Conservation (phyloP, 1,140 invertebrate species). For the Triops cancriformis region DNA sequence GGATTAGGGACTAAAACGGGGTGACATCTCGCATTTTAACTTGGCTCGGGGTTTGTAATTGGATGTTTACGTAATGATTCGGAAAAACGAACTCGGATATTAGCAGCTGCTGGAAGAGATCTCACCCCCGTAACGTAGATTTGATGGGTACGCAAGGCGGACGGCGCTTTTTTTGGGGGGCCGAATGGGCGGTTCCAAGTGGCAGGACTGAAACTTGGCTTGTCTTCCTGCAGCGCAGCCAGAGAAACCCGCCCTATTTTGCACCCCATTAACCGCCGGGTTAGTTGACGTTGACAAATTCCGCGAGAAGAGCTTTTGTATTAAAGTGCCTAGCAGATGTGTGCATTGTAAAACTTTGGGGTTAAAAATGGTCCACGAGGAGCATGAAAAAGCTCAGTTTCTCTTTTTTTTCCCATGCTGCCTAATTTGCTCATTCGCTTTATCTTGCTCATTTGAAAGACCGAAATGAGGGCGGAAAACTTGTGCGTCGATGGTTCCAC, state of each 20-base stretch:
- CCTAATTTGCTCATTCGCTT: not conserved
- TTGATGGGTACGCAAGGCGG: no score
- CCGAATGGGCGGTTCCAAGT: no score
- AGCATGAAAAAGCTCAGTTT: no score
- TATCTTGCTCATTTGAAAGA: not conserved
- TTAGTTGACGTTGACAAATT: conserved; percentile 4
- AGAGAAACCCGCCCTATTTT: not conserved
- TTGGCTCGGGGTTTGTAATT: not conserved
- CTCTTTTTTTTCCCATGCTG: not conserved
- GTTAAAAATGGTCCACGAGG: not conserved
- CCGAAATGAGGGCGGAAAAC: no score
- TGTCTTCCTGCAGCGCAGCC: not conserved
- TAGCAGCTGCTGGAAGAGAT: not conserved
- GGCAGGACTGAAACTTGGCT: no score
- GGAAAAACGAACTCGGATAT: not conserved
- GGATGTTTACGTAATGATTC: conserved; percentile 11
- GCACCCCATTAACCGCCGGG: not conserved
- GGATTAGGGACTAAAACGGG: not conserved
- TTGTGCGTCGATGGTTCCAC: no score
- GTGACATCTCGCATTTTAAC: not conserved
- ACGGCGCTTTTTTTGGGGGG: no score
- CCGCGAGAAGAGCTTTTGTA: not conserved
- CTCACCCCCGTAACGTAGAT: not conserved
- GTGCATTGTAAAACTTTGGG: not conserved
- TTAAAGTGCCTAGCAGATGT: not conserved